Conservation (phyloP, 2,888 invertebrate species). For the Drosophila kuntzei region DNA sequence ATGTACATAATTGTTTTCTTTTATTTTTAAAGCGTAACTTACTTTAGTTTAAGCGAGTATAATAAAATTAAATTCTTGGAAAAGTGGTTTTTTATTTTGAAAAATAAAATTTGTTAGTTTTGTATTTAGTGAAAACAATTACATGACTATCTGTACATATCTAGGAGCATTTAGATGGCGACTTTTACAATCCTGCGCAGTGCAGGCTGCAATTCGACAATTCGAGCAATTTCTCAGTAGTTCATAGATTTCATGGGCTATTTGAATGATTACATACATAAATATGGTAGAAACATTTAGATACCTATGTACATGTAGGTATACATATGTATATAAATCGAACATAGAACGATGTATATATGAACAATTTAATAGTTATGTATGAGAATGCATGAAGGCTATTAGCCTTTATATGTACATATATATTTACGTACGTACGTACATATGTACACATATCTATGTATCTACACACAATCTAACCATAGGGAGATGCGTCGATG, state of each 20-base stretch:
- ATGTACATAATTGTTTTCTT: no score
- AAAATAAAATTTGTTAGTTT: neutral
- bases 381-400: neutral
- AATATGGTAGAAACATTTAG: neutral
- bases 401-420: constrained; percentile 1
- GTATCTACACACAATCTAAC: constrained; percentile 8
- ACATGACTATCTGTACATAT: neutral
- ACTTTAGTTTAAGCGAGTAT: no score
- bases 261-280: constrained; percentile 3
- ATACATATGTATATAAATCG: neutral
- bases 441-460: neutral
- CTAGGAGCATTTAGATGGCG: neutral
- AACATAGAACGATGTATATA: constrained; percentile 7
- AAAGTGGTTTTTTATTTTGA: no score
- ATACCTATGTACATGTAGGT: neutral
- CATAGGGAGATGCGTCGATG: constrained; percentile 14
- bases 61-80: no score
- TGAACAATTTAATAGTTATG: constrained; percentile 2
- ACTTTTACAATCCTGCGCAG: constrained; percentile 15
- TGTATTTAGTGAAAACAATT: neutral
- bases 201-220: constrained; percentile 9
- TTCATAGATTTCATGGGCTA: neutral
- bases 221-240: constrained; percentile 3
- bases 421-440: neutral
- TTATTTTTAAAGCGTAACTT: no score